phyloP scores from a whole-genome alignment of 2,113 vertebrate species.

The Cryptoleucopteryx plumbea region DNA sequence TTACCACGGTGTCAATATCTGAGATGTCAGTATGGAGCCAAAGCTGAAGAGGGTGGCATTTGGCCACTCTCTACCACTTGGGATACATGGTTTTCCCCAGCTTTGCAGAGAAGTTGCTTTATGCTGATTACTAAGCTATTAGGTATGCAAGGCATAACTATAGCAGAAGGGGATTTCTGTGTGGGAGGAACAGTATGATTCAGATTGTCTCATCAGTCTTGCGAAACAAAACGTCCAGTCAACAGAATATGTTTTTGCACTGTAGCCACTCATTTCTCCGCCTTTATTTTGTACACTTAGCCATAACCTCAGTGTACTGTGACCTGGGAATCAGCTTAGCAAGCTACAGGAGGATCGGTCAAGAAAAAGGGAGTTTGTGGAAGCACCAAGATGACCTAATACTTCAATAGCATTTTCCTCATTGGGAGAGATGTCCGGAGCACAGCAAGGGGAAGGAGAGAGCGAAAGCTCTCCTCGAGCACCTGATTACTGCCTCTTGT shows the following conservation, averaged over 20 bases:
- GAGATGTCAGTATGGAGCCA: neutral
- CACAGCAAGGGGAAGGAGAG: neutral
- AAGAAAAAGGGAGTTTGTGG: neutral
- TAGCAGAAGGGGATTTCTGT: constrained; percentile 64
- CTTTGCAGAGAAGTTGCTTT: constrained; percentile 3
- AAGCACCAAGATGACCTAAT: neutral
- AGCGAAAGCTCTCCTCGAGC: neutral
- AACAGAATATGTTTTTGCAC: neutral
- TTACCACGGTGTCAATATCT: neutral
- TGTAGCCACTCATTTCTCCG: neutral
- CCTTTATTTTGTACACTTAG: constrained; percentile 2
- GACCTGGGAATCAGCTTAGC: neutral
- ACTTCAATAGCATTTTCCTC: neutral
- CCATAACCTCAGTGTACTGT: neutral
- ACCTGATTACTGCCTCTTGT: neutral
- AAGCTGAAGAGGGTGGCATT: neutral
- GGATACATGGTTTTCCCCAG: neutral
- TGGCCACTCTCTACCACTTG: neutral
- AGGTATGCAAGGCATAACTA: constrained; percentile 11
- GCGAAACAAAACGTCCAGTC: constrained; percentile 39
- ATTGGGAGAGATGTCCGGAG: neutral
- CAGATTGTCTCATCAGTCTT: constrained; percentile 41
- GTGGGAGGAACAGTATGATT: constrained; percentile 59
- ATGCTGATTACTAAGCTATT: neutral
- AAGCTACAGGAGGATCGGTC: neutral